Evolutionary conservation across 2,888 invertebrate species (phyloP).

Genomic region (Cephus runcator): DNA sequence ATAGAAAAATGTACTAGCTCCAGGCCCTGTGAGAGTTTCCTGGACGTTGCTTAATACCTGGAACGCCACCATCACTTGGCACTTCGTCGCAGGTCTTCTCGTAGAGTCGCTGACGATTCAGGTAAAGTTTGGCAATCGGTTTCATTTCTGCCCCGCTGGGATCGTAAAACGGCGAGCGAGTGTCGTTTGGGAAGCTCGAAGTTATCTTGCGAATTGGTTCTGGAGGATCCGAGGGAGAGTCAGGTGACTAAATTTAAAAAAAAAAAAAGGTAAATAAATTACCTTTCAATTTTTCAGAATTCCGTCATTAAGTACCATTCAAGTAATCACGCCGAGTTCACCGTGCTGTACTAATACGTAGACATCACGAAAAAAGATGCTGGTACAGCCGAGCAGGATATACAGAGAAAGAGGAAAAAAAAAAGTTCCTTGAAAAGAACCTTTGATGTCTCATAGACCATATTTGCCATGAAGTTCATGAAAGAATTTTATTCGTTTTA

Average conservation of each 20-base stretch:
- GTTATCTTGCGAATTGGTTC: conserved; percentile 92
- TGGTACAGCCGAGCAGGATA: background rate
- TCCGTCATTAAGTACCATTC: background rate
- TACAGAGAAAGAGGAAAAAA: background rate
- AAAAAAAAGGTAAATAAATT: background rate
- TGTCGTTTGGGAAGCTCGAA: conserved; percentile 89
- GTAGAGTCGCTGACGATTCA: conserved; percentile 80
- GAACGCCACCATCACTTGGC: conserved; percentile 64
- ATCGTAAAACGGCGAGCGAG: conserved; percentile 92
- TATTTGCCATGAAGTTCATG: background rate
- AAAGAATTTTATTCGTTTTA: background rate
- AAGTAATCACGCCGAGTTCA: background rate
- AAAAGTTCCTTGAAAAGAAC: background rate
- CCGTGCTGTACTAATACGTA: background rate
- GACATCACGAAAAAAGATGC: background rate
- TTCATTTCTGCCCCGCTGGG: conserved; percentile 76
- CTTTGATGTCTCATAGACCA: background rate
- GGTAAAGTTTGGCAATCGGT: conserved; percentile 85
- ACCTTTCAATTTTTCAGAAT: background rate
- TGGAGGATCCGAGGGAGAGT: conserved; percentile 79
- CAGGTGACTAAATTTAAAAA: conserved; percentile 74
- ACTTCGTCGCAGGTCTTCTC: conserved; percentile 79
- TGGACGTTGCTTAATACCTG: conserved; percentile 71
- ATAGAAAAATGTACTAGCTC: conserved; percentile 69
- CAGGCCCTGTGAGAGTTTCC: conserved; percentile 51